These are phyloP conservation scores for Drosophila parthenogenetica DNA, from an alignment of 2,888 invertebrate species.

Conservation along the genomic window DNA sequence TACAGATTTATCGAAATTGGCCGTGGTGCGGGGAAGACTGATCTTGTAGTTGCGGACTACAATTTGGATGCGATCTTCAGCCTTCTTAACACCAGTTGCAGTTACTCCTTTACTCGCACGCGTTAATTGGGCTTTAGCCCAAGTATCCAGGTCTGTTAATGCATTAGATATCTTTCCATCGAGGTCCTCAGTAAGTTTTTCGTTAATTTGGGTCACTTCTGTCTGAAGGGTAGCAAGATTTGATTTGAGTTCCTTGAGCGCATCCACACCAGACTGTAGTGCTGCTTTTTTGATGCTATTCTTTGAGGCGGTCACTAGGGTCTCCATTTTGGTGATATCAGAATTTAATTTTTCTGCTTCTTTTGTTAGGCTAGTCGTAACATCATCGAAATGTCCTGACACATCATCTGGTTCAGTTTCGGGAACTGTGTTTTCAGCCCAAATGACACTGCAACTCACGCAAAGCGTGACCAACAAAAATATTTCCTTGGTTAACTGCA, in stretches of 20 bases:
- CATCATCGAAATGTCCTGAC: too few relatives aligned
- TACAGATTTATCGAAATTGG: not conserved
- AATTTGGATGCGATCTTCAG: not conserved
- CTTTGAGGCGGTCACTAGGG: not conserved
- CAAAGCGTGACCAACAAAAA: conserved; percentile 15
- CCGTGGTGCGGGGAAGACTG: not conserved
- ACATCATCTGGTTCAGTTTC: too few relatives aligned
- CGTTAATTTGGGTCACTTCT: not conserved
- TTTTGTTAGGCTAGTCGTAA: not conserved
- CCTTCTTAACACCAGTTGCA: not conserved
- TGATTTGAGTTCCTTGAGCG: not conserved
- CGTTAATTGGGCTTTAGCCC: not conserved
- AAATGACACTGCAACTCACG: conserved; percentile 7
- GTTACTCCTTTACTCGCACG: not conserved
- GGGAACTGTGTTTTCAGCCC: too few relatives aligned
- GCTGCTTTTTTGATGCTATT: not conserved
- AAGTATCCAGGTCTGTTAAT: not conserved
- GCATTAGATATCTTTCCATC: not conserved
- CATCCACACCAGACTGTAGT: not conserved
- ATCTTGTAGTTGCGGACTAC: not conserved
- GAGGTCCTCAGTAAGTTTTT: not conserved
- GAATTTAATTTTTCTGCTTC: not conserved
- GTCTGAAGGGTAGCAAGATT: not conserved
- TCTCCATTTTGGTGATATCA: not conserved
- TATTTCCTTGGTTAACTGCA: conserved; percentile 24